These are phyloP conservation scores for Elephantulus edwardii DNA, from an alignment of 2,113 vertebrate species.

Conservation along the genomic window DNA sequence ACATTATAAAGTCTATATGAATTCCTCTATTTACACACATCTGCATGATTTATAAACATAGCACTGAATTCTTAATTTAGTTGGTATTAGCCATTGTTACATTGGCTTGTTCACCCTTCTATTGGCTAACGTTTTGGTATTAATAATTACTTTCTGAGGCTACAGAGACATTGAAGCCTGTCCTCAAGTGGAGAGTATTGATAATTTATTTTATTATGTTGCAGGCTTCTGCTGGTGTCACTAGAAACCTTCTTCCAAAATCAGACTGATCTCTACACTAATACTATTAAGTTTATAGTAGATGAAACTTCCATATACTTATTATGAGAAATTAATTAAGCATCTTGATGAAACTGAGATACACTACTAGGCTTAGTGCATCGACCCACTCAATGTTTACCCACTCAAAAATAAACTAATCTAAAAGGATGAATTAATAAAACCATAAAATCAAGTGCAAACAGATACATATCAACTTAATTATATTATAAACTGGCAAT, in stretches of 20 bases:
- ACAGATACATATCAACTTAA: neutral
- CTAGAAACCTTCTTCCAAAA: neutral
- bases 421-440: neutral
- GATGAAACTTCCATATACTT: neutral
- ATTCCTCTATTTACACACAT: neutral
- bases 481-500: neutral
- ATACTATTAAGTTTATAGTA: neutral
- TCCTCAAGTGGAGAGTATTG: neutral
- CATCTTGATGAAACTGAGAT: neutral
- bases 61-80: neutral
- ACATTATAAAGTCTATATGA: neutral
- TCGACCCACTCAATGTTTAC: neutral
- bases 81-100: neutral
- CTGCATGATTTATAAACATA: neutral
- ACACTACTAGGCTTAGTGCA: neutral
- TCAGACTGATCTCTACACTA: neutral
- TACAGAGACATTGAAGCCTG: neutral
- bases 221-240: neutral
- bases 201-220: neutral
- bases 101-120: neutral
- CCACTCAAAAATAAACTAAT: neutral
- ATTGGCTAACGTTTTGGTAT: neutral
- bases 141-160: neutral
- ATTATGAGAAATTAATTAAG: neutral
- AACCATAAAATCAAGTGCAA: conserved; percentile 16